Evolutionary conservation across 1,140 invertebrate species (phyloP), one percentile per base, ranked within the genome.

Genomic region (Zaprionus ornatus): DNA sequence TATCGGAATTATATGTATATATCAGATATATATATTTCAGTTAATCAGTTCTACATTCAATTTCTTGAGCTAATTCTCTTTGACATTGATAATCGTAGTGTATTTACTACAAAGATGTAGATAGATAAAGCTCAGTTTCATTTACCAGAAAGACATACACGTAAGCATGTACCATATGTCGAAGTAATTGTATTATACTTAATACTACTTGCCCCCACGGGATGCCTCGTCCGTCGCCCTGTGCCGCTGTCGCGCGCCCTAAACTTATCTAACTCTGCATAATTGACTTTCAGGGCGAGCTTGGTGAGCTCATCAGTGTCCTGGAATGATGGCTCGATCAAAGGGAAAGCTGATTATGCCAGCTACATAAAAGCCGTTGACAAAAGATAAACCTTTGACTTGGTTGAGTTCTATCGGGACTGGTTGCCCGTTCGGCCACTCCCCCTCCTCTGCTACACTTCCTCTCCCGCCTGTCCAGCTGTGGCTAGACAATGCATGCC

Each of bases 361-460:
- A 68, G 60, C 37, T 32, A 74, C 80, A 87, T 80, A 84, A 87
- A 87, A 84, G 84, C 77, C 84, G 85, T 75, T 84, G 85, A 88
- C 80, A 80, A 83, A 68, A 88, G 84, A 87, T 88, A 87, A 84
- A 80, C 84, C 84, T 80, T 88, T 87, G 84, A 87, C 84, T 87
- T 78, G 80, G 78, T 57, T 45, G 64, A 61, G 50, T 48, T 71
- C 45, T 69, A 70, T 73, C 25, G n/a, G 40, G 40, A n/a, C n/a
- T 45, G 40, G 2, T 9, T 56, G 71, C 23, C 29, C 29, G 12
- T 10, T 62, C 62, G 35, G 12, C 54, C 37, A 0, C 15, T 21
- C n/a, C 3, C n/a, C 9, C 48, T 13, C 21, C 5, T 23, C 23
- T 21, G 13, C n/a, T 21, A 4, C 12, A 13, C 23, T 32, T 17